A percentile compares a stretch with the other conserved stretches of the same genome.
phyloP scores from a whole-genome alignment of 1,140 invertebrate species.

The Diabrotica virgifera region DNA sequence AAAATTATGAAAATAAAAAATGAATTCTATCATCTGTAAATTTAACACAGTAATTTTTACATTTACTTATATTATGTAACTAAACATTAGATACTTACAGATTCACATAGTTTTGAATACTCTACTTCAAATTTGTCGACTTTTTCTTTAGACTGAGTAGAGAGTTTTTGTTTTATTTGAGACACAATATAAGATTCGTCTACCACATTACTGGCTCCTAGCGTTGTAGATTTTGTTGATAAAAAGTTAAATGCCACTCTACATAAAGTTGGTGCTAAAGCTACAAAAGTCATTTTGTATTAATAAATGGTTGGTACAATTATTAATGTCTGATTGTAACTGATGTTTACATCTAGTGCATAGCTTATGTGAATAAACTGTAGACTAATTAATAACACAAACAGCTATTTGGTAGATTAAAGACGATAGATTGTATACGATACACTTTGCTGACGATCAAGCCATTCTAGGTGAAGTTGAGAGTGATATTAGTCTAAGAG shows the following conservation, averaged over 20 bases:
- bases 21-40: conserved; percentile 15
- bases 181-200: conserved; percentile 37
- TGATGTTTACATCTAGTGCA: too few species aligned
- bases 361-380: too few species aligned
- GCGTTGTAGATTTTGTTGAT: conserved; percentile 14
- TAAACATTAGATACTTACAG: conserved; percentile 32
- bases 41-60: conserved; percentile 14
- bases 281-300: conserved; percentile 31
- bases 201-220: conserved; percentile 14
- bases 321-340: too few species aligned
- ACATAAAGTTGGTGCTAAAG: conserved; percentile 32
- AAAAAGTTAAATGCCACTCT: conserved; percentile 40
- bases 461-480: too few species aligned
- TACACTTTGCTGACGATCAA: too few species aligned
- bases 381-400: too few species aligned
- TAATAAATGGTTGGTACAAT: not conserved
- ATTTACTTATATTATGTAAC: conserved; percentile 4
- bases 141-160: conserved; percentile 28
- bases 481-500: too few species aligned
- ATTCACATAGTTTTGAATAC: conserved; percentile 41
- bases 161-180: conserved; percentile 36
- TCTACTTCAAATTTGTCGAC: conserved; percentile 41
- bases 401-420: too few species aligned
- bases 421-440: too few species aligned
- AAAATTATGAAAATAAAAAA: not conserved